Base-by-base conservation (phyloP, 1,140 invertebrate species). In the Sitobion miscanthi region DNA sequence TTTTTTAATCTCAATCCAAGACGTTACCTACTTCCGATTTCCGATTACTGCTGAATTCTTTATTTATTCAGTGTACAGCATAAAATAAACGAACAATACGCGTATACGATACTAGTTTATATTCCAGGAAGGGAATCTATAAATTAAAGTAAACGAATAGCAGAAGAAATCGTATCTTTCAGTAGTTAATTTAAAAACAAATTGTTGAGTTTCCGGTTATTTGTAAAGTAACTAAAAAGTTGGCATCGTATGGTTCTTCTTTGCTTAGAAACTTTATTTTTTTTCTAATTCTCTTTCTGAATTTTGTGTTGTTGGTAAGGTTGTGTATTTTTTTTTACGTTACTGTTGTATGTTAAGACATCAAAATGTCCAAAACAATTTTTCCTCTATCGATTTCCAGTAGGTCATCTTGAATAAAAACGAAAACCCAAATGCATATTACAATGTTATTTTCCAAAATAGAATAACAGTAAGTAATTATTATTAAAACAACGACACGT, bases 141-240 rank as follows among this genome's bases (percentile, higher is more conserved):
- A 25, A 86, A 47, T 47, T 86, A 11, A 86, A 86, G 23, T 47
- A n/a, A 86, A 86, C 30, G 14, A 49, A 86, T 47, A 47, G 30
- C 25, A 86, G 25, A 47, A 86, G 85, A 25, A 86, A 86, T 86
- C 42, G 42, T 86, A 30, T 86, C 30, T 47, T 86, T 86, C 17
- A 23, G 14, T 86, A 86, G 42, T 86, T 86, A 86, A 86, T 86
- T 86, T 86, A 47, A 86, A 86, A 47, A 11, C 21, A 86, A 47
- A 86, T 47, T 86, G 85, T 30, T 47, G 14, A 47, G 42, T 47
- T 86, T 86, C 42, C 45, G 23, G 42, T 86, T 47, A 47, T 47
- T 86, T 86, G 42, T 42, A 47, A 47, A 86, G 45, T 47, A 85
- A 45, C 83, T 85, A 85, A 85, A 85, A 47, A 86, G 25, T 86